phyloP scores from a whole-genome alignment of 2,113 vertebrate genomes.

The Anolis carolinensis region DNA sequence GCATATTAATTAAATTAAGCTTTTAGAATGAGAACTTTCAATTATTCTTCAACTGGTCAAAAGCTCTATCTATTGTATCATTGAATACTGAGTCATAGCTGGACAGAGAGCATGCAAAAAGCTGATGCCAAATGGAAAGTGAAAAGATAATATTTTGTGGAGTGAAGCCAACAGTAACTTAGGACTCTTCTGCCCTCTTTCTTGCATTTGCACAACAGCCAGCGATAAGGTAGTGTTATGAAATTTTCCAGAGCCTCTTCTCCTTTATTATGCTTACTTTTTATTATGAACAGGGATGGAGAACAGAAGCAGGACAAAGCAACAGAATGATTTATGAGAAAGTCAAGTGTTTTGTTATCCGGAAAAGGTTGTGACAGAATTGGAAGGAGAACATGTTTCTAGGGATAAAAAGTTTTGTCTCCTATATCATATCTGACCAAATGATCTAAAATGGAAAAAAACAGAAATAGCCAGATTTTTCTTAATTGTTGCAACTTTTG shows the following conservation, averaged over 20 bases:
- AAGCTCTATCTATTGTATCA: background rate
- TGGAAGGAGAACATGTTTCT: background rate
- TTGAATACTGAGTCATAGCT: background rate
- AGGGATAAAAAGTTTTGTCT: background rate
- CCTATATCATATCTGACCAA: too few relatives aligned
- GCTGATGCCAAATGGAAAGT: background rate
- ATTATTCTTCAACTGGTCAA: background rate
- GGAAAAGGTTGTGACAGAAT: background rate
- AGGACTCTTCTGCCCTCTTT: background rate
- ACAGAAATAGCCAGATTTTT: too few relatives aligned
- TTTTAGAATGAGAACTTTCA: background rate
- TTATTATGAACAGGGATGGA: background rate
- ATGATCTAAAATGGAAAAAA: too few relatives aligned
- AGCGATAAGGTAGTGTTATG: background rate
- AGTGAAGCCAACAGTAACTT: background rate
- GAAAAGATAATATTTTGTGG: background rate
- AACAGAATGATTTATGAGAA: slow-evolving; percentile 12
- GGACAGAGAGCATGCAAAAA: background rate
- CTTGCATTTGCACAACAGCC: background rate
- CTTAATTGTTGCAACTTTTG: too few relatives aligned
- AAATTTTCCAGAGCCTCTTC: background rate
- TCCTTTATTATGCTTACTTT: slow-evolving; percentile 5
- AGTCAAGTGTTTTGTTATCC: background rate
- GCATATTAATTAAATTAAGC: background rate
- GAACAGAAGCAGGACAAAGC: background rate